Evolutionary conservation across 2,113 vertebrate species (phyloP).

Genomic region (Sula dactylatra): DNA sequence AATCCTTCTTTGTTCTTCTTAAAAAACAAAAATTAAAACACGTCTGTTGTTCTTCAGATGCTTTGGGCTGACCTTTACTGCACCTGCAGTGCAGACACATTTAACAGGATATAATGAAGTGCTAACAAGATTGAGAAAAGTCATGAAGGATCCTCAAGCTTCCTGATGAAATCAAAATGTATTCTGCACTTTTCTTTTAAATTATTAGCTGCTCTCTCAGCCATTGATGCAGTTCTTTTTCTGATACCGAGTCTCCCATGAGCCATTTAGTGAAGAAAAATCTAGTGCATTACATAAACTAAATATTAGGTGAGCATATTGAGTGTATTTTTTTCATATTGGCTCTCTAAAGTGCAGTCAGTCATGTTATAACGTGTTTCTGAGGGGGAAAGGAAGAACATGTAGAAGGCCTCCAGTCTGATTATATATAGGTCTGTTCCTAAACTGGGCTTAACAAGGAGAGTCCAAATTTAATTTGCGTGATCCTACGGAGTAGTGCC

Average conservation of each 20-base stretch:
- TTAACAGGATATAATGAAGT: neutral
- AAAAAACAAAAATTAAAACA: neutral
- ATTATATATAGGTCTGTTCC: neutral
- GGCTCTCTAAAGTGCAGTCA: neutral
- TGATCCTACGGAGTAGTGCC: neutral
- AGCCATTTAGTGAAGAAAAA: neutral
- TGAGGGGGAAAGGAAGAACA: neutral
- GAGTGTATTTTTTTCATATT: neutral
- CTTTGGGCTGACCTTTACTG: neutral
- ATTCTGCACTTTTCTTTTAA: neutral
- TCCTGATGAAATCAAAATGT: neutral
- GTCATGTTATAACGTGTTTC: neutral
- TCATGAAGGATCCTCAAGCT: neutral
- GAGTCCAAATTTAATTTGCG: neutral
- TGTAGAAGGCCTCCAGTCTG: neutral
- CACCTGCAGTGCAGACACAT: rapidly evolving
- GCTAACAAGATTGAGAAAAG: neutral
- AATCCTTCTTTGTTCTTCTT: neutral
- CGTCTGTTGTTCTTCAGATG: neutral
- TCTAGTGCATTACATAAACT: neutral
- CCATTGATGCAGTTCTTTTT: neutral
- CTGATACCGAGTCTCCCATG: neutral
- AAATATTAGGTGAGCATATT: neutral
- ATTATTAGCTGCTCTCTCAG: neutral
- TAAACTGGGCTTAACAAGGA: neutral